A percentile compares a stretch with the other conserved stretches of the same genome.
Conservation (phyloP, 2,888 invertebrate genomes). For the Sminthurinus aureus region DNA sequence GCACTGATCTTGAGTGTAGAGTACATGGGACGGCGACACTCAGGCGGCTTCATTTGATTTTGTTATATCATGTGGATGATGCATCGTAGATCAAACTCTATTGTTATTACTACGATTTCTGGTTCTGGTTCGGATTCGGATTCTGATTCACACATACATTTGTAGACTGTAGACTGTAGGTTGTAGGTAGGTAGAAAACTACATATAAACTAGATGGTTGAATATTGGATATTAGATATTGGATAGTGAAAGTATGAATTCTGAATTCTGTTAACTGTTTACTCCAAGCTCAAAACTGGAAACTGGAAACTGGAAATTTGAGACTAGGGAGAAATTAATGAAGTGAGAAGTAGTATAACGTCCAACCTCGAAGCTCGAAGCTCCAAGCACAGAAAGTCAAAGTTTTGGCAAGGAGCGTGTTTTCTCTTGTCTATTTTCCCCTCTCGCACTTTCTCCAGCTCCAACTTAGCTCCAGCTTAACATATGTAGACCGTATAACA, state of each 20-base stretch:
- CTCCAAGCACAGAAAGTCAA: too few relatives aligned
- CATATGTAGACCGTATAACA: neutral
- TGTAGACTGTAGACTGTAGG: neutral
- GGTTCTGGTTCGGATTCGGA: too few relatives aligned
- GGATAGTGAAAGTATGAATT: too few relatives aligned
- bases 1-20: too few relatives aligned
- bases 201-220: neutral
- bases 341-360: neutral
- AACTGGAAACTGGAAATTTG: neutral
- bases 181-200: neutral
- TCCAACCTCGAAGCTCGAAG: neutral
- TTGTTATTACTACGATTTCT: too few relatives aligned
- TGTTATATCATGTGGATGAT: too few relatives aligned
- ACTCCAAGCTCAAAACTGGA: too few relatives aligned
- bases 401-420: slow-evolving; percentile 11
- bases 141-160: too few relatives aligned
- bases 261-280: neutral
- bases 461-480: slow-evolving; percentile 14
- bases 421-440: slow-evolving; percentile 21
- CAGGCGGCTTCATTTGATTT: too few relatives aligned
- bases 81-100: too few relatives aligned
- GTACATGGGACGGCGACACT: too few relatives aligned
- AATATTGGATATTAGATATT: too few relatives aligned
- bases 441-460: slow-evolving; percentile 15
- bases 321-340: neutral